A percentile compares a stretch with the other conserved stretches of the same genome.
phyloP scores from a whole-genome alignment of 2,888 invertebrate genomes.

The Rhagophthalmus giganteus region DNA sequence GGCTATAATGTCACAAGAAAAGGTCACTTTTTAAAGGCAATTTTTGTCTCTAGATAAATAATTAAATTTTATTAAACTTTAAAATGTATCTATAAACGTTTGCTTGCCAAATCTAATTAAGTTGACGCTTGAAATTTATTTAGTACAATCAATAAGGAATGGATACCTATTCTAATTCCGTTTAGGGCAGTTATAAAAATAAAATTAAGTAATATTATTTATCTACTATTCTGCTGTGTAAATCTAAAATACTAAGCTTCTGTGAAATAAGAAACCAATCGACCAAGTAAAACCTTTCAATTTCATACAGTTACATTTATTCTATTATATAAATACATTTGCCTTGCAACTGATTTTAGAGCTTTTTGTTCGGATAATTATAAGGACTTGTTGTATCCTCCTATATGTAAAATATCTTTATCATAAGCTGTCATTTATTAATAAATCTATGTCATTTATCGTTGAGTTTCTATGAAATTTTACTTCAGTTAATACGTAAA shows the following conservation, averaged over 20 bases:
- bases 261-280: constrained; percentile 32
- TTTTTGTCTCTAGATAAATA: too few relatives aligned
- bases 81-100: too few relatives aligned
- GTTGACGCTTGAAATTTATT: background rate
- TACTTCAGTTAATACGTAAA: background rate
- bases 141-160: background rate
- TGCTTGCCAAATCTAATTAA: background rate
- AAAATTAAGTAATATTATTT: background rate
- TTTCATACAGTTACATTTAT: constrained; percentile 46
- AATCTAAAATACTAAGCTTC: constrained; percentile 5
- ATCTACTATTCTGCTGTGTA: background rate
- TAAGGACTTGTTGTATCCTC: constrained; percentile 49
- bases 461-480: constrained; percentile 38
- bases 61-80: too few relatives aligned
- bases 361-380: constrained; percentile 46
- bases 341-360: constrained; percentile 47
- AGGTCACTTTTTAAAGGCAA: too few relatives aligned
- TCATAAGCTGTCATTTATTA: constrained; percentile 50
- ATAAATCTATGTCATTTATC: constrained; percentile 55
- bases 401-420: constrained; percentile 51
- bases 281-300: constrained; percentile 43
- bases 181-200: too few relatives aligned
- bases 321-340: constrained; percentile 41
- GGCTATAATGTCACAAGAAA: too few relatives aligned
- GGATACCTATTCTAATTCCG: too few relatives aligned